Percentiles rank a stretch among this genome's conserved stretches.
These are phyloP conservation scores for Brachyopa scutellaris DNA, from an alignment of 2,888 invertebrate genomes.

Conservation along the genomic window DNA sequence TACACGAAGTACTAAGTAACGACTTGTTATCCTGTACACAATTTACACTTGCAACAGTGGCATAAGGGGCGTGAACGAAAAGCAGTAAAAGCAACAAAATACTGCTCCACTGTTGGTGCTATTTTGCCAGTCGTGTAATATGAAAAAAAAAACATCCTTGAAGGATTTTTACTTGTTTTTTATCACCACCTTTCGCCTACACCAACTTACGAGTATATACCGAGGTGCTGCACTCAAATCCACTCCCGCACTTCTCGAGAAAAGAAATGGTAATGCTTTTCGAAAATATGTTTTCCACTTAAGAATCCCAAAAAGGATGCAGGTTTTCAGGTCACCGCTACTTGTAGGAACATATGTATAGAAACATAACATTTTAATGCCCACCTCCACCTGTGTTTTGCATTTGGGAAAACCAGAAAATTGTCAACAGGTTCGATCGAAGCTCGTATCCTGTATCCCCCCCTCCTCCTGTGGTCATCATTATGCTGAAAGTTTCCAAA, in stretches of 20 bases:
- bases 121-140: constrained; percentile 15
- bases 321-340: constrained; percentile 47
- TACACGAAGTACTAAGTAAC: too few species aligned
- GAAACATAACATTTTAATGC: constrained; percentile 28
- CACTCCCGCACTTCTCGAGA: constrained; percentile 28
- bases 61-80: not conserved
- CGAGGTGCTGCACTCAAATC: not conserved
- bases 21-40: constrained; percentile 31
- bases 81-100: constrained; percentile 3
- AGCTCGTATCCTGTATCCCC: not conserved
- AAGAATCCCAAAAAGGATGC: constrained; percentile 41
- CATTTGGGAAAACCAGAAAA: constrained; percentile 22
- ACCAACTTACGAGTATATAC: not conserved
- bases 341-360: not conserved
- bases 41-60: constrained; percentile 41
- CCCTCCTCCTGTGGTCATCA: not conserved
- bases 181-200: constrained; percentile 20
- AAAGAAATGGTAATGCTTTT: constrained; percentile 44
- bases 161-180: too few species aligned
- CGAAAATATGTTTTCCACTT: constrained; percentile 42
- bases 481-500: constrained; percentile 51
- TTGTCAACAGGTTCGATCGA: constrained; percentile 61
- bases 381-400: constrained; percentile 5
- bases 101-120: constrained; percentile 2
- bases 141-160: constrained; percentile 45